Evolutionary conservation across 2,113 vertebrate genomes (phyloP), one percentile per base, ranked within the genome.

Genomic region (Microtus richardsoni): DNA sequence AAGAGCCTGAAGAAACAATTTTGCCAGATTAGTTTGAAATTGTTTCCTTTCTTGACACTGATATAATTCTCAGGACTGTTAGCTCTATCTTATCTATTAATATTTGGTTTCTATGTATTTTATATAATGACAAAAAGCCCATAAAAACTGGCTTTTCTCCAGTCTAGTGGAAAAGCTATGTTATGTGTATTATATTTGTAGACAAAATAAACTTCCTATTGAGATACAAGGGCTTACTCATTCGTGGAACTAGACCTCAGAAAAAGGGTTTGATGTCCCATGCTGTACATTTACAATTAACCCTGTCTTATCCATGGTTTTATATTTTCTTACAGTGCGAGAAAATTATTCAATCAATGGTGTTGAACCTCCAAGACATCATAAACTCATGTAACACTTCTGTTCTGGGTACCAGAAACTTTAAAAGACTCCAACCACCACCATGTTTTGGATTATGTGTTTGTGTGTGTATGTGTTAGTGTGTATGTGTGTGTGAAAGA

Each of bases 21-120:
- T 96, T 93, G n/a, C 28, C 41, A 95, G 41, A 62, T 88, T 88
- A 60, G 30, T 74, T 94, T 89, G 33, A 95, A 95, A 75, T 70
- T 85, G 21, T 85, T 95, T 95, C 82, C n/a, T 75, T 33, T 95
- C 64, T 77, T 93, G 44, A 94, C 17, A 84, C 26, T 54, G 30
- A 52, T 68, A 30, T 86, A 92, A 92, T 91, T 88, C 54, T 93
- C 49, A 54, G 44, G 17, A 62, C 3, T 70, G 36, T 16, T 92
- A 71, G 39, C 54, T 89, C 82, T 77, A 22, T 80, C 44, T 66
- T 66, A 2, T 79, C 74, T 95, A 36, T 92, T 94, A 41, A 71
- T 60, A 58, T 74, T 92, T 88, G 8, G 10, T 14, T 95, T 41
- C 21, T 93, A 24, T 49, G 33, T 0, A 7, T 8, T 93, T 89